Evolutionary conservation across 2,113 vertebrate genomes (phyloP).

Genomic region (Marcusenius ussheri): DNA sequence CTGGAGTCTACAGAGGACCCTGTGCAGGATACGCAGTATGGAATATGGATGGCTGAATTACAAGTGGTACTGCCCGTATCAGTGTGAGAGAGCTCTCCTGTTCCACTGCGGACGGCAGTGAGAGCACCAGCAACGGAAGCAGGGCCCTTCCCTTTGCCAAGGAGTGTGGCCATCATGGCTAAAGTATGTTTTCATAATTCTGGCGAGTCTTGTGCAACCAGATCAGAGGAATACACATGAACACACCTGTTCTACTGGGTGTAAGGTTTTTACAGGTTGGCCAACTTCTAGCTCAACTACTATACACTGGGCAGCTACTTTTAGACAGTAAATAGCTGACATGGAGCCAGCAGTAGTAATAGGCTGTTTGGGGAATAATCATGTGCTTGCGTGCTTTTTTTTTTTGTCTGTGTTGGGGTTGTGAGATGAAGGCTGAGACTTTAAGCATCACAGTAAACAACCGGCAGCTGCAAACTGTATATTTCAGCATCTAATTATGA

Average conservation of each 20-base stretch:
- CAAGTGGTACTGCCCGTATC: neutral
- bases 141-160: neutral
- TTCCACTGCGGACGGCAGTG: neutral
- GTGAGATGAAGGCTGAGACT: neutral
- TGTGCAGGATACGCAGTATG: neutral
- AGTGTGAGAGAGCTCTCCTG: neutral
- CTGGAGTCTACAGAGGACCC: neutral
- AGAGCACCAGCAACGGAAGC: neutral
- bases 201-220: neutral
- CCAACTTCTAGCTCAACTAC: neutral
- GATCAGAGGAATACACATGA: neutral
- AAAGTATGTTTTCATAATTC: neutral
- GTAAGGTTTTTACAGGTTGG: neutral
- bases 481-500: neutral
- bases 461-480: neutral
- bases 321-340: neutral
- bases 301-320: neutral
- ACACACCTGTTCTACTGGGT: neutral
- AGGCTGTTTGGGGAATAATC: neutral
- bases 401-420: neutral
- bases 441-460: neutral
- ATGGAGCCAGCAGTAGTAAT: neutral
- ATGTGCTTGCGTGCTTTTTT: neutral
- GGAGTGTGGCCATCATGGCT: neutral
- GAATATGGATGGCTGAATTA: neutral